Percentiles rank a stretch among this genome's conserved stretches.
Evolutionary conservation across 2,113 vertebrate genomes (phyloP).

Genomic region (Phylloscopus trochiloides): DNA sequence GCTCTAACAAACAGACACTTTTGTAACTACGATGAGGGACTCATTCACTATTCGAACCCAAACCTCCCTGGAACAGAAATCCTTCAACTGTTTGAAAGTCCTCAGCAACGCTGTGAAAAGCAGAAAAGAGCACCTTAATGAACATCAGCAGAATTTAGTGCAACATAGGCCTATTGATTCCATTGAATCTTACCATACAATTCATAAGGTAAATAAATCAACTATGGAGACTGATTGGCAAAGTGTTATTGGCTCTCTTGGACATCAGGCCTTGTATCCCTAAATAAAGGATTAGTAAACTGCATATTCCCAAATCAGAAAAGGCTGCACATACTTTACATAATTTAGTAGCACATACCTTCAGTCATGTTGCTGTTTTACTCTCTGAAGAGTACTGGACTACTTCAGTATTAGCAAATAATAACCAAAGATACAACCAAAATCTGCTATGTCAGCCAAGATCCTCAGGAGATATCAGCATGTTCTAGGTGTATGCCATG

Average conservation of each 20-base stretch:
- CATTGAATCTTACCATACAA: background rate
- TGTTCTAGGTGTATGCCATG: background rate
- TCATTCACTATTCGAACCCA: background rate
- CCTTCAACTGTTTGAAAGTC: background rate
- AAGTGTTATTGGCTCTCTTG: background rate
- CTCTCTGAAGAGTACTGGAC: background rate
- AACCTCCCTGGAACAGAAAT: conserved; percentile 9
- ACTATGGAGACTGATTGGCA: background rate
- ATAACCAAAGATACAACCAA: background rate
- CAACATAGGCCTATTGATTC: background rate
- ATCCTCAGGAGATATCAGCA: background rate
- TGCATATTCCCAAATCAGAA: background rate
- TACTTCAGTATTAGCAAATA: background rate
- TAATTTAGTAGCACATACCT: background rate
- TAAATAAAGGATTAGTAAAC: background rate
- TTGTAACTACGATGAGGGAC: background rate
- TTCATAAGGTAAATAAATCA: background rate
- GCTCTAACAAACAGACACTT: conserved; percentile 12
- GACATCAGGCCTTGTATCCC: background rate
- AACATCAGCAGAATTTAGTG: background rate
- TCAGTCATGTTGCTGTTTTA: background rate
- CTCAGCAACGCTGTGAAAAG: background rate
- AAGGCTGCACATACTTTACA: background rate
- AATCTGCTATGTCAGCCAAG: background rate
- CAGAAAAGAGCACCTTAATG: background rate